Evolutionary conservation across 2,113 vertebrate genomes (phyloP).

Genomic region (Psettodes erumei): DNA sequence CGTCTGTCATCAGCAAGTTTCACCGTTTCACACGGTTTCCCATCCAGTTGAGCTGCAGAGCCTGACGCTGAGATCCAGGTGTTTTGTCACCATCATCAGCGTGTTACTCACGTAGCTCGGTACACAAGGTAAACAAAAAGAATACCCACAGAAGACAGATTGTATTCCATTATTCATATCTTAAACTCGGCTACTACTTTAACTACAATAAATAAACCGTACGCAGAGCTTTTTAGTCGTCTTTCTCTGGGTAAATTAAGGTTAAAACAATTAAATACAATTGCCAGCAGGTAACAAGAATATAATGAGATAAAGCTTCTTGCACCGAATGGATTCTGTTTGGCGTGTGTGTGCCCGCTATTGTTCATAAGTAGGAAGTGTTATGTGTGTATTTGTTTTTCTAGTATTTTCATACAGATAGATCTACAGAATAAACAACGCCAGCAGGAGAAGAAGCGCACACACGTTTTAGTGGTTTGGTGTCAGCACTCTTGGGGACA

Average conservation of each 20-base stretch:
- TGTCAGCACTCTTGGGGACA: constrained; percentile 17
- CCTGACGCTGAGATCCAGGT: neutral
- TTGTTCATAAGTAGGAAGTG: constrained; percentile 21
- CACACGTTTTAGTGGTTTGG: no score
- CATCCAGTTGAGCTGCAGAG: no score
- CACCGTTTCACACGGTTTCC: no score
- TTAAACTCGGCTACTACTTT: constrained; percentile 3
- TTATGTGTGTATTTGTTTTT: neutral
- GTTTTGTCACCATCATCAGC: neutral
- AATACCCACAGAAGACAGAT: neutral
- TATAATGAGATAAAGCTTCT: constrained; percentile 21
- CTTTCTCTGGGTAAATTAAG: constrained; percentile 3
- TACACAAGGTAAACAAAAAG: neutral
- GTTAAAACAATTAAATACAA: constrained; percentile 18
- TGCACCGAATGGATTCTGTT: neutral
- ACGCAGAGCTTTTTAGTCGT: neutral
- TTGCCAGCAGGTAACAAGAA: constrained; percentile 1
- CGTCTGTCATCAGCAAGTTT: no score
- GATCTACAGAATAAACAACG: constrained; percentile 39
- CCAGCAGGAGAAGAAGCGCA: constrained; percentile 22
- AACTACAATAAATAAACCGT: neutral
- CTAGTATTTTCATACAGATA: no score
- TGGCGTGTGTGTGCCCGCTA: neutral
- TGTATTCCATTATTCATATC: neutral
- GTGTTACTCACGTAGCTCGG: neutral